A percentile compares a stretch with the other conserved stretches of the same genome.
These are phyloP conservation scores for Verasper variegatus DNA, from an alignment of 2,113 vertebrate species.

Conservation along the genomic window DNA sequence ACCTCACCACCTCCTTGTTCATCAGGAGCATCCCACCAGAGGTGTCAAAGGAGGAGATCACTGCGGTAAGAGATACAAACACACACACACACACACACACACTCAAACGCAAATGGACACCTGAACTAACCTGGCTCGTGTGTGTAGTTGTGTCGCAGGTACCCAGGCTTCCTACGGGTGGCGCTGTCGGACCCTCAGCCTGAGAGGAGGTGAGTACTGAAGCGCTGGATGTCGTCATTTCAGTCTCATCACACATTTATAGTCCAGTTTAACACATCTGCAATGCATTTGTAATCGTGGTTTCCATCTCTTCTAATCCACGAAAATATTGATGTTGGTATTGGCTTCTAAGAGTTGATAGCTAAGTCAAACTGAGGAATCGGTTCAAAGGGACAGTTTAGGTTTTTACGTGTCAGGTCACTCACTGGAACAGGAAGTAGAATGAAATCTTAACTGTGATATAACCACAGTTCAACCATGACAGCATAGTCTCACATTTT, in stretches of 20 bases:
- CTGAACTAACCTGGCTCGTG: background rate
- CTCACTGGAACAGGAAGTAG: too few species aligned
- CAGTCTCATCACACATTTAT: background rate
- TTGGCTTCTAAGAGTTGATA: too few species aligned
- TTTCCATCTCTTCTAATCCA: too few species aligned
- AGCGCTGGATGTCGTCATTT: background rate
- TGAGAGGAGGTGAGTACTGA: constrained; percentile 84
- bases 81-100: constrained; percentile 8
- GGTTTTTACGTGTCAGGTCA: too few species aligned
- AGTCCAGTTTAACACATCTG: background rate
- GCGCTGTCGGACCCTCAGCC: constrained; percentile 91
- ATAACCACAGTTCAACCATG: too few species aligned
- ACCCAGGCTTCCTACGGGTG: constrained; percentile 91
- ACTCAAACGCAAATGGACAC: constrained; percentile 8
- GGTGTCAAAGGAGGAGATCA: constrained; percentile 90
- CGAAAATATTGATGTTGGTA: too few species aligned
- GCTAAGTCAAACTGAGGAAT: too few species aligned
- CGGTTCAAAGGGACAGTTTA: too few species aligned
- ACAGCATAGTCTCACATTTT: too few species aligned
- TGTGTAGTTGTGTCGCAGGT: constrained; percentile 88
- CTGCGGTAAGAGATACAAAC: constrained; percentile 80
- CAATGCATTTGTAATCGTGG: too few species aligned
- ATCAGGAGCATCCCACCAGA: constrained; percentile 91
- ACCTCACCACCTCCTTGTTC: constrained; percentile 91
- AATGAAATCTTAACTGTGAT: too few species aligned